These are phyloP conservation scores for Istiophorus platypterus DNA, from an alignment of 2,113 vertebrate genomes.

Conservation along the genomic window DNA sequence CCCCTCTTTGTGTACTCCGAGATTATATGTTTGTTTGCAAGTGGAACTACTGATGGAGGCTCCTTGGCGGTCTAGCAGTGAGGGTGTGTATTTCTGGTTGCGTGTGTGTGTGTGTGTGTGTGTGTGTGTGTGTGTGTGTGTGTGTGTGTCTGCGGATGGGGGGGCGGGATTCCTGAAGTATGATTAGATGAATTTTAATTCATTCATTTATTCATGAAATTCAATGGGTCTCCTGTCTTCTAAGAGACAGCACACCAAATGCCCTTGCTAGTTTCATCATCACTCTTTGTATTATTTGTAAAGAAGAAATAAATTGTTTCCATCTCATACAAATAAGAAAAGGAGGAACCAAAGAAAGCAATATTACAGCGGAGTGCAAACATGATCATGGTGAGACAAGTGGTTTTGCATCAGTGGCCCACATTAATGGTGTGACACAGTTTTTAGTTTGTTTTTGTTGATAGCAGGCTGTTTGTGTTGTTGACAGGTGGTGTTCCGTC, in stretches of 20 bases:
- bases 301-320: conserved; percentile 80
- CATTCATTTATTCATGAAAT: conserved; percentile 85
- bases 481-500: conserved; percentile 73
- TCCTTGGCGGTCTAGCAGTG: conserved; percentile 56
- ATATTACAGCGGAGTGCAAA: conserved; percentile 68
- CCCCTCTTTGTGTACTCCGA: conserved; percentile 52
- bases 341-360: conserved; percentile 72
- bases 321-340: conserved; percentile 71
- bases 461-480: conserved; percentile 65
- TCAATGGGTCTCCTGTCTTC: conserved; percentile 78
- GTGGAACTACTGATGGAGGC: conserved; percentile 63
- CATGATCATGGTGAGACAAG: conserved; percentile 67
- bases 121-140: conserved; percentile 24
- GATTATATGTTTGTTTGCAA: conserved; percentile 80
- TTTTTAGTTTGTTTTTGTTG: conserved; percentile 78
- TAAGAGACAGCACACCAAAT: conserved; percentile 75
- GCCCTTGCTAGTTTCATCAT: conserved; percentile 80
- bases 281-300: conserved; percentile 79
- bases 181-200: conserved; percentile 85
- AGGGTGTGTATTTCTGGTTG: too few relatives aligned
- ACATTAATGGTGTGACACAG: conserved; percentile 74
- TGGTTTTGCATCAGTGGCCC: conserved; percentile 72
- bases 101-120: conserved; percentile 16
- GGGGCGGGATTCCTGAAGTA: conserved; percentile 74
- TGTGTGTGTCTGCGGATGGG: neutral